Evolutionary conservation across 2,797 vertebrate genomes (phyloP), one percentile per base, ranked within the genome.

Genomic region (Peromyscus melanophrys): DNA sequence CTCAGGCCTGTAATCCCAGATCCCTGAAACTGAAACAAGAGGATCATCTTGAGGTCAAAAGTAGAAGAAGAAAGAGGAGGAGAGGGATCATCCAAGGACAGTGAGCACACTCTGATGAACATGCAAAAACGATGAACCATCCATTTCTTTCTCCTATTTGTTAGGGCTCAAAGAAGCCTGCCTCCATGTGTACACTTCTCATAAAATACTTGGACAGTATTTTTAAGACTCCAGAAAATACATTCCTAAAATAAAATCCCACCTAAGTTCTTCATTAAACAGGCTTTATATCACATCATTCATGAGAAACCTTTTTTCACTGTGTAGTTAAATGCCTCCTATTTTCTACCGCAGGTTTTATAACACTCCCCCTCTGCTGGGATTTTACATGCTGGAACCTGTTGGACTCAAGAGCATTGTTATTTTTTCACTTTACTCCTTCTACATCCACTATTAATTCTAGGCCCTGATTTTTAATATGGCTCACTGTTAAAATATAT

Each of bases 171-270:
- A 59, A 52, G 43, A 31, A 69, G 17, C 27, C 59, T 8, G 16
- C 25, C 37, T 57, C 12, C 0, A 10, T 34, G n/a, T 16, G 2
- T 12, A 8, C 9, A 25, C 40, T 84, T 91, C 80, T 40, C 14
- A 0, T 40, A 76, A 92, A 94, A 92, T 29, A 85, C 61, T 87
- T 76, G 55, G 49, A 25, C 67, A 85, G n/a, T 52, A 10, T 84
- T 90, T 96, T 96, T 89, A 96, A 95, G 61, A 95, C 59, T 77
- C 63, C 61, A 78, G 82, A n/a, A 89, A 95, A 92, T 59, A 82
- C 46, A 83, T 82, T 95, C 49, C 49, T 95, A 76, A 91, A 83
- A 40, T 55, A 75, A 90, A 69, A 14, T 11, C 12, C 65, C 23
- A 73, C 49, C 81, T 83, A 96, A 71, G 23, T 5, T 82, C 82